Base-by-base conservation (phyloP, 2,113 vertebrate species). In the Xyrauchen texanus region DNA sequence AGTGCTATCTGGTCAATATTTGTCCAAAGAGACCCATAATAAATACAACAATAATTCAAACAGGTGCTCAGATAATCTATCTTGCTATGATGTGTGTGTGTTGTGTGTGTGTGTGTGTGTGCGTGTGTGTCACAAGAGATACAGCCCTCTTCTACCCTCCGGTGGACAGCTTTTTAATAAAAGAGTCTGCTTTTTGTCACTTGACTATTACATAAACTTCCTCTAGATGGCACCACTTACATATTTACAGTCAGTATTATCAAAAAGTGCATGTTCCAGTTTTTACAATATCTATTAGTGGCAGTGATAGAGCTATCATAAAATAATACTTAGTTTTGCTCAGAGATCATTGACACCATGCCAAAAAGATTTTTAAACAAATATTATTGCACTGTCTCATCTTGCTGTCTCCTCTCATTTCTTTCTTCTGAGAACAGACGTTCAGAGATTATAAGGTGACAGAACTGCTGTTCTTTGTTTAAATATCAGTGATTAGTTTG, bases 371-470 rank as follows among this genome's bases (percentile, higher is more conserved):
- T 71, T 74, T 63, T 63, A 60, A 75, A 51, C 45, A 51, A 21
- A 47, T 60, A 21, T 16, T 73, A 21, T 42, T 53, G 61, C 21
- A 7, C 21, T 10, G 63, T 75, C 65, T 76, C 42, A 63, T 65
- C 69, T 76, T 66, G 53, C 62, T 73, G 58, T 79, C 60, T 83
- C 66, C 60, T 83, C 66, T 76, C 46, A 7, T 80, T 53, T 63
- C 45, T 55, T 52, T 45, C 65, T 68, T 68, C 73, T 61, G 52
- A 75, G 66, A 75, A 81, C 79, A 80, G 78, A 77, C 78, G n/a
- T 77, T 83, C 78, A 80, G 82, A 80, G 78, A 77, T 72, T 80
- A 83, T 67, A 83, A 83, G 82, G 82, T 80, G 82, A 80, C 57
- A 60, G 12, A 76, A 75, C n/a, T 52, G 67, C 44, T 53, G 68